phyloP scores from a whole-genome alignment of 2,888 invertebrate species.

The Digitonthophagus gazella region DNA sequence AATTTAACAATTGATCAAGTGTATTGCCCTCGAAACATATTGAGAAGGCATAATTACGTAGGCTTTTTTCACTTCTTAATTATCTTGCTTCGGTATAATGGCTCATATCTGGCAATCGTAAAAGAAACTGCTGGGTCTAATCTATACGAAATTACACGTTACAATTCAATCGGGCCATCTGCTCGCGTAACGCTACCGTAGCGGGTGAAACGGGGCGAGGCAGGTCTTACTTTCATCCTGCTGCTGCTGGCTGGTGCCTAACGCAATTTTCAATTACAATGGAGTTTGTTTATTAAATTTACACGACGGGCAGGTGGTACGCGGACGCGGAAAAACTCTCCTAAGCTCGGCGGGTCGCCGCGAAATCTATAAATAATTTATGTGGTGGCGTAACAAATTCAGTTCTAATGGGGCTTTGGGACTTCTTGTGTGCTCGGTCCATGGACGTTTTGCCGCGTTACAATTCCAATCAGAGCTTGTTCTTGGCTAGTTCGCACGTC shows the following conservation, averaged over 20 bases:
- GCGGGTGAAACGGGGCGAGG: not conserved
- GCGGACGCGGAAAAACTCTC: not conserved
- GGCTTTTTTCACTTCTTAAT: not conserved
- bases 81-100: not conserved
- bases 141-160: not conserved
- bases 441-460: slow-evolving; percentile 9
- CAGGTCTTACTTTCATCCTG: not conserved
- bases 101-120: not conserved
- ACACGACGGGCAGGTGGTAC: not conserved
- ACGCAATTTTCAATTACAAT: not conserved
- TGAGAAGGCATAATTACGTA: not conserved
- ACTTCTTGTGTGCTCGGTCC: slow-evolving; percentile 11
- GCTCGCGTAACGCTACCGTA: not conserved
- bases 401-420: slow-evolving; percentile 15
- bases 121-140: not conserved
- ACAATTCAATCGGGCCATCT: not conserved
- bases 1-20: not conserved
- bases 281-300: slow-evolving; percentile 9
- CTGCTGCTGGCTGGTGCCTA: not conserved
- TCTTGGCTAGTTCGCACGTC: slow-evolving; percentile 9
- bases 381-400: slow-evolving; percentile 12
- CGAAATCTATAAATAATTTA: slow-evolving; percentile 16
- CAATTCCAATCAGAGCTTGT: slow-evolving; percentile 13
- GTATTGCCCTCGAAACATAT: not conserved
- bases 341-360: not conserved